Base-by-base conservation (phyloP, 2,113 vertebrate species). In the Chrysemys picta region DNA sequence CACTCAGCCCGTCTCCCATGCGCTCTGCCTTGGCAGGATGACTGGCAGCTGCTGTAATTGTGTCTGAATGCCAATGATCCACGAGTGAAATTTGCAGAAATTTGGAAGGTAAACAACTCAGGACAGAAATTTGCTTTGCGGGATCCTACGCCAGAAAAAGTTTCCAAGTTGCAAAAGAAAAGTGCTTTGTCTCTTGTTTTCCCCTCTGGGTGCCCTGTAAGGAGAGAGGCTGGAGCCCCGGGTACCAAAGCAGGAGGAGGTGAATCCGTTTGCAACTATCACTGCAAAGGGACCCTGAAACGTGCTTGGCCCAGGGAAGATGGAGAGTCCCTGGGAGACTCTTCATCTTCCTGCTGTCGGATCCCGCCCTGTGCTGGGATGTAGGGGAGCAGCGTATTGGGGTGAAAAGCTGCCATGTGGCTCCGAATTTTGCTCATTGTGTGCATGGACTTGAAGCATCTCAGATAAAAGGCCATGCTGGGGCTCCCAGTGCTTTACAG, bases 21-120 rank as follows among this genome's bases (percentile, higher is more conserved):
- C 3, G 13, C 45, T 29, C 16, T 62, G 89, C 82, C 93, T 25
- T 0, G 6, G 75, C 0, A 8, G 16, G 78, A 56, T 90, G 90
- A 94, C 42, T 78, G 89, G 78, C 89, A 78, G 72, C 1, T 1
- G 45, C 83, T 93, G 17, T 82, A 92, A 88, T 78, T 93, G 87
- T 25, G 85, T 65, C 89, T 72, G 85, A 62, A 88, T 97, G 94
- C 91, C 90, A 80, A 45, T 35, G 89, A 80, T 69, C 94, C 94
- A 86, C 95, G 92, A 97, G 89, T 91, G 92, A 96, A 94, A 96
- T 85, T 79, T 88, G 85, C 78, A 94, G 91, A 93, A 95, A 92
- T 87, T 88, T 25, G 52, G 89, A 88, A 95, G 91, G 45, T 82
- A 94, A 96, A 97, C 89, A 95, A 85, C 81, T 89, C 0, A 0